Evolutionary conservation across 2,888 invertebrate species (phyloP), one percentile per base, ranked within the genome.

Genomic region (Lagria hirta): DNA sequence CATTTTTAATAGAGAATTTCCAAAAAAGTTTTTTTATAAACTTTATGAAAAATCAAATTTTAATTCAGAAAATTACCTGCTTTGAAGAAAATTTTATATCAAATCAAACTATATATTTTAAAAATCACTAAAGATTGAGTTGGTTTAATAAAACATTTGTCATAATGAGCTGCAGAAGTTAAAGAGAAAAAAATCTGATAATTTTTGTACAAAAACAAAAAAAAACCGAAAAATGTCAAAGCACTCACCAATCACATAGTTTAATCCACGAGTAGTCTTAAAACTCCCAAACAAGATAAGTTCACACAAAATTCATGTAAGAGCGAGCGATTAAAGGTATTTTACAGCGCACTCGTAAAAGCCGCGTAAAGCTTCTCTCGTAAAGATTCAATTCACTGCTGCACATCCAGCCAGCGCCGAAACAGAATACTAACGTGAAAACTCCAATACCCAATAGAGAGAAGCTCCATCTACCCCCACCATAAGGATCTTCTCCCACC

Each of bases 361-460:
- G 30, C 18, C 43, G 32, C 43, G 43, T 43, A 43, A 43, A 43
- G 30, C 37, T 43, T 30, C 30, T 30, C 24, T 43, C 44, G 38
- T 44, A 44, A 44, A 44, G 44, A 37, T 44, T 44, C 44, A 47
- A 43, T 37, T 23, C 38, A 11, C 22, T 11, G 33, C 41, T 18
- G 20, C 36, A 33, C 43, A 43, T 13, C 16, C 35, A 28, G 28
- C 36, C 24, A 43, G 14, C 48, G 20, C 28, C 38, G 42, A 32
- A 47, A 52, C 52, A 50, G 30, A 46, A 48, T 34, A 54, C 54
- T 54, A 47, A 53, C 48, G 46, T 37, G 46, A 50, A 52, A 49
- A 43, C 54, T 48, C 46, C 20, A 47, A 38, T 47, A 50, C 44
- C 54, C 54, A 54, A 54, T 54, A 34, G 54, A 50, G 49, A 51